Evolutionary conservation across 2,113 vertebrate species (phyloP), one percentile per base, ranked within the genome.

Genomic region (Lasiurus cinereus): DNA sequence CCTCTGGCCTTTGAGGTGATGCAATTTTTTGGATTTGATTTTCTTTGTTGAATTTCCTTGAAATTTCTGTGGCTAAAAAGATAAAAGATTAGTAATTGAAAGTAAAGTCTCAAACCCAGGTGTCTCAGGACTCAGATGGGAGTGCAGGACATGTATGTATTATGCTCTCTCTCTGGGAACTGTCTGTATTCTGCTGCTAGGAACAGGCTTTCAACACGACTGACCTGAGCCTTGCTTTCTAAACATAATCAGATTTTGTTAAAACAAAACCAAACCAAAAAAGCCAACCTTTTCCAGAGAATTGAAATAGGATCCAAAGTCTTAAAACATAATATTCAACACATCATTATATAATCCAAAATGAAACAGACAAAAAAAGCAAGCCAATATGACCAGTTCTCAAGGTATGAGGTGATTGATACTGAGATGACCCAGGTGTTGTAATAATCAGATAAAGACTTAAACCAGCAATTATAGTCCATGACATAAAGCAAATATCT

Each of bases 1-100:
- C 52, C 98, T 99, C 95, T 98, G 98, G 67, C 97, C 97, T 98
- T 94, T 98, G 39, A 98, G 96, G 83, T 96, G 91, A 92, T 98
- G 96, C 70, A 97, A 36, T 29, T 92, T 74, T 96, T 96, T 97
- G 36, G 90, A 72, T 96, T 97, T 98, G 64, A 39, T 83, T 89
- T 62, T 96, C n/a, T 91, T 98, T 91, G 96, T 74, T 93, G 94
- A 74, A 66, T 39, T 98, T 95, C 91, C 94, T 96, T 96, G 92
- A 73, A 24, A 43, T 76, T 82, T 97, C 97, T 98, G 96, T 69
- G 85, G 93, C 77, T 94, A 93, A 96, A 96, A 79, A 74, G 14
- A 93, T 18, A 64, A 72, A 90, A 83, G 3, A 83, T 62, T 29
- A 50, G 64, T 33, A 67, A 83, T 3, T 76, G 14, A 83, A 83